Conservation (phyloP, 1,140 invertebrate species). For the Pseudomyrmex cubaensis region DNA sequence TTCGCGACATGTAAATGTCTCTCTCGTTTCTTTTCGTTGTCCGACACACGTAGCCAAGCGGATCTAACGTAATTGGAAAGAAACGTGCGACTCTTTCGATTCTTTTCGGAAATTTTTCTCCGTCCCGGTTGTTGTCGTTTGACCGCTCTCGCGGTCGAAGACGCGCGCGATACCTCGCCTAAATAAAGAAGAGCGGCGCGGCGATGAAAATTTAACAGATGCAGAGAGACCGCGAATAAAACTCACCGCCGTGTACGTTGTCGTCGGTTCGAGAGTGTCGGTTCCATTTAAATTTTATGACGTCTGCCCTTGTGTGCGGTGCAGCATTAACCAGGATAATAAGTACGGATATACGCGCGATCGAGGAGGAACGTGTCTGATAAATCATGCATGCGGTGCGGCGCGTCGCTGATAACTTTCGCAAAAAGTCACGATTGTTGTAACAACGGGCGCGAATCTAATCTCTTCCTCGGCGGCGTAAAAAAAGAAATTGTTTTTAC, state of each 20-base stretch:
- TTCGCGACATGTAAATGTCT: too few relatives aligned
- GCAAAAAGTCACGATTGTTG: too few relatives aligned
- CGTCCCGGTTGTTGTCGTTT: neutral
- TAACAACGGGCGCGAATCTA: neutral
- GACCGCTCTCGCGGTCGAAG: neutral
- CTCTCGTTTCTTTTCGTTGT: conserved; percentile 21
- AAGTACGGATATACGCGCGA: neutral
- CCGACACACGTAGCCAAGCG: neutral
- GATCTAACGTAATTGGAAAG: conserved; percentile 57
- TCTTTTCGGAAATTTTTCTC: neutral
- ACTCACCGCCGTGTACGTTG: neutral
- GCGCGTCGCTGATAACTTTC: neutral
- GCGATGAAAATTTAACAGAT: conserved; percentile 19
- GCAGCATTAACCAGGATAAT: neutral
- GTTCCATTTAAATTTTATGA: conserved; percentile 20
- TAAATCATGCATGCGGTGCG: neutral
- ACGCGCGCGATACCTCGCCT: neutral
- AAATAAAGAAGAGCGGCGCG: neutral
- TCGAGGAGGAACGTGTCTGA: neutral
- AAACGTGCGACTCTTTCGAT: neutral
- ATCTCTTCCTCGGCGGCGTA: too few relatives aligned
- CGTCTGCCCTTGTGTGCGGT: neutral
- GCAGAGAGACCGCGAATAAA: neutral
- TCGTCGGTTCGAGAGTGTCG: neutral
- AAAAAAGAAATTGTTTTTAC: too few relatives aligned